Evolutionary conservation across 2,113 vertebrate species (phyloP).

Genomic region (Notarius lentiginosus): DNA sequence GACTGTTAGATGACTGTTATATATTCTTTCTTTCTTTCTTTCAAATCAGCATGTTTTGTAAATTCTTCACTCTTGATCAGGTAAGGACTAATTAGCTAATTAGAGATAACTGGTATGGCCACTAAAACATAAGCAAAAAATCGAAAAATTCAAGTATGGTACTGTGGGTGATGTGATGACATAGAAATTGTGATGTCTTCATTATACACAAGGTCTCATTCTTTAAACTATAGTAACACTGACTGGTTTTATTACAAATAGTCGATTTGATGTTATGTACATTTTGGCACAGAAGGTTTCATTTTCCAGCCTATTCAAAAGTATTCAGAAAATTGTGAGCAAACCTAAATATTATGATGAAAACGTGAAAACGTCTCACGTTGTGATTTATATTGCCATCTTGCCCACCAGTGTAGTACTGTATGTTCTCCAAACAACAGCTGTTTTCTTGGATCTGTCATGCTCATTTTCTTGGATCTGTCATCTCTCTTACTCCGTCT

Average conservation of each 20-base stretch:
- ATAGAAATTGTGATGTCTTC: background rate
- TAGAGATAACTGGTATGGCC: background rate
- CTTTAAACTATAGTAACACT: background rate
- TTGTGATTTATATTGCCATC: background rate
- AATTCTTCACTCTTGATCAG: background rate
- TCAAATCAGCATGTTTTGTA: background rate
- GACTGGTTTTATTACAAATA: background rate
- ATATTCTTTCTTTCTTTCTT: background rate
- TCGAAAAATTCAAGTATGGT: background rate
- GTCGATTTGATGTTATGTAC: background rate
- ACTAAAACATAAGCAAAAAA: background rate
- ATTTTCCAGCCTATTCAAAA: background rate
- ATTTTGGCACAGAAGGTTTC: background rate
- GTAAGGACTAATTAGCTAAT: background rate
- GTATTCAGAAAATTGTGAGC: too few relatives aligned
- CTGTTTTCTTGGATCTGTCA: background rate
- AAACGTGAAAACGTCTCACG: background rate
- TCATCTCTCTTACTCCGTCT: constrained; percentile 1
- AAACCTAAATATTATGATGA: background rate
- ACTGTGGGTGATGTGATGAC: background rate
- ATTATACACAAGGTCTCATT: background rate
- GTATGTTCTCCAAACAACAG: background rate
- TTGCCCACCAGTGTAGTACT: background rate
- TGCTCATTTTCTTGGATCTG: background rate
- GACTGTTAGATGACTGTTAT: background rate